Evolutionary conservation across 2,888 invertebrate genomes (phyloP).

Genomic region (Molanna angustata): DNA sequence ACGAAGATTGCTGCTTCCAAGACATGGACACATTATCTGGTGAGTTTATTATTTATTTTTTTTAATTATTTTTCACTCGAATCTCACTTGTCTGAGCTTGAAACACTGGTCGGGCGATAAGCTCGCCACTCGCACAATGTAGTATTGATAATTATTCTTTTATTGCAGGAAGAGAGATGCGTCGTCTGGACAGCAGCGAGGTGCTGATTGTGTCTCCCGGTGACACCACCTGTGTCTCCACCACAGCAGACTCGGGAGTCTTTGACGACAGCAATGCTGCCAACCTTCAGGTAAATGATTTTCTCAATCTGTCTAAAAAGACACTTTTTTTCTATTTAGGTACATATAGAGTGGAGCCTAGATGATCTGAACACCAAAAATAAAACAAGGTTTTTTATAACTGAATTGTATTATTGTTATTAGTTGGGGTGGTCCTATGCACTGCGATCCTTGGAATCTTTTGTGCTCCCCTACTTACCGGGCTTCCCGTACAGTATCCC

Average conservation of each 20-base stretch:
- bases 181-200: constrained; percentile 82
- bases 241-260: constrained; percentile 64
- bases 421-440: too few species aligned
- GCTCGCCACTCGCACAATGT: neutral
- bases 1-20: constrained; percentile 73
- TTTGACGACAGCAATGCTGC: constrained; percentile 50
- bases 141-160: neutral
- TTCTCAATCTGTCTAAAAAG: too few species aligned
- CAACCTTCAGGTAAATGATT: constrained; percentile 22
- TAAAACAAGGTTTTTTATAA: too few species aligned
- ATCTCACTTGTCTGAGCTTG: neutral
- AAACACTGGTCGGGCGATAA: neutral
- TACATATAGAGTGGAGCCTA: too few species aligned
- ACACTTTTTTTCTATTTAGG: too few species aligned
- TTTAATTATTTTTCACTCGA: neutral
- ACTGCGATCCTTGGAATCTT: too few species aligned
- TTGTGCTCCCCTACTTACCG: too few species aligned
- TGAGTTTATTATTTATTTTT: too few species aligned
- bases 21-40: constrained; percentile 74
- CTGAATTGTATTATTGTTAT: too few species aligned
- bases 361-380: too few species aligned
- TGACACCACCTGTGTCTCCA: constrained; percentile 38
- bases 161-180: constrained; percentile 43
- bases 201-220: constrained; percentile 78
- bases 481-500: too few species aligned